These are phyloP conservation scores for Orgyia antiqua DNA, from an alignment of 2,888 invertebrate genomes.

Conservation along the genomic window DNA sequence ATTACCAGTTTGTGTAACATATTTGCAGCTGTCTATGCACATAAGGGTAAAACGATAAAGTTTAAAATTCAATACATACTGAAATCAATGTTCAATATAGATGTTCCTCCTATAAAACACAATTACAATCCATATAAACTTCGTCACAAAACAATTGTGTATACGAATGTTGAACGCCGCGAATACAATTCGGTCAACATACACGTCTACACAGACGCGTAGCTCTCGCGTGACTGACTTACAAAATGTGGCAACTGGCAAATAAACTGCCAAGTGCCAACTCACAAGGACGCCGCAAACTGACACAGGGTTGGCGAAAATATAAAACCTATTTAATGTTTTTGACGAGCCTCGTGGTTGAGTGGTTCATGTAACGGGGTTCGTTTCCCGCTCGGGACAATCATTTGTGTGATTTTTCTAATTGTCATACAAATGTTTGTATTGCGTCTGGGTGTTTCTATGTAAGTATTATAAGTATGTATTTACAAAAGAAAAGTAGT, in stretches of 20 bases:
- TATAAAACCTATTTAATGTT: too few species aligned
- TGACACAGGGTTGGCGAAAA: neutral
- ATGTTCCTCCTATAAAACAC: neutral
- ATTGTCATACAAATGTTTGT: too few species aligned
- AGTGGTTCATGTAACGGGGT: too few species aligned
- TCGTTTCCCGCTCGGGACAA: too few species aligned
- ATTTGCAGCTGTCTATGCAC: too few species aligned
- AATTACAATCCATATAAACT: conserved; percentile 2
- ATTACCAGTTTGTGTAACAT: too few species aligned
- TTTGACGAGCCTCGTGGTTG: too few species aligned
- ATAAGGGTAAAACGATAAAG: too few species aligned
- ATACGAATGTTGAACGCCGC: conserved; percentile 2
- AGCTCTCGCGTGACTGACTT: conserved; percentile 22
- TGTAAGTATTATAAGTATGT: too few species aligned
- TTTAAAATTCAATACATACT: conserved; percentile 5
- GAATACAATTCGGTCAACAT: conserved; percentile 1
- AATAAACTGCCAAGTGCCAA: conserved; percentile 10
- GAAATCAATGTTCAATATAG: neutral
- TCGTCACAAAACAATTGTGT: conserved; percentile 2
- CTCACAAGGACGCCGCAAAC: conserved; percentile 20
- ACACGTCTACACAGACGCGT: conserved; percentile 15
- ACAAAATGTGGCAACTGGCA: neutral
- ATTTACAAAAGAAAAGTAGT: too few species aligned
- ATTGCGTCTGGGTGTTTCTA: too few species aligned
- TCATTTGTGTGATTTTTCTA: too few species aligned